Evolutionary conservation across 2,113 vertebrate genomes (phyloP).

Genomic region (Phoxinus phoxinus): DNA sequence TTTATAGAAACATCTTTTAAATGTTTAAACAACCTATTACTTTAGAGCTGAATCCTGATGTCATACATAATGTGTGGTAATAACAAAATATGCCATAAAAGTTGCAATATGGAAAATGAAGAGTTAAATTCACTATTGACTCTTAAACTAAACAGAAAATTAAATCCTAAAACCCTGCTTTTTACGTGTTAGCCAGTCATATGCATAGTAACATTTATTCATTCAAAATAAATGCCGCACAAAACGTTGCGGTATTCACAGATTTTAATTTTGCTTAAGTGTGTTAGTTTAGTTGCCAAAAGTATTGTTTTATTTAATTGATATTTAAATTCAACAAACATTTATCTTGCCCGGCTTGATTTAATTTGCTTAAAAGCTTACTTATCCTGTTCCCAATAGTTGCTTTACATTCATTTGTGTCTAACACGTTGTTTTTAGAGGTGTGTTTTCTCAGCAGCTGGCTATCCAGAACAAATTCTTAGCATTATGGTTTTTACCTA

Average conservation of each 20-base stretch:
- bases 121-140: background rate
- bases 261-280: background rate
- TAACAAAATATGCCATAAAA: background rate
- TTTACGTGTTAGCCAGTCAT: background rate
- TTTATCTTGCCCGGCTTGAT: conserved; percentile 1
- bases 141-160: background rate
- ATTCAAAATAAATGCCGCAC: background rate
- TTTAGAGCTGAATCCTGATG: background rate
- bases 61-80: background rate
- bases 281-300: conserved; percentile 17
- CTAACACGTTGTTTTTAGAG: conserved; percentile 9
- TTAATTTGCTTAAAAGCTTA: conserved; percentile 10
- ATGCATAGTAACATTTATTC: background rate
- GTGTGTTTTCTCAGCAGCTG: background rate
- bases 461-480: background rate
- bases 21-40: background rate
- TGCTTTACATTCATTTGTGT: conserved; percentile 13
- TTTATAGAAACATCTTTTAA: background rate
- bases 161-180: background rate
- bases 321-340: background rate
- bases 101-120: background rate
- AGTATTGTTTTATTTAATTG: background rate
- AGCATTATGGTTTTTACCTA: background rate
- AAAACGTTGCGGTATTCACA: background rate
- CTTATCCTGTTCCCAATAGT: background rate